These are phyloP conservation scores for Hylyphantes graminicola DNA, from an alignment of 1,140 invertebrate species.

Conservation along the genomic window DNA sequence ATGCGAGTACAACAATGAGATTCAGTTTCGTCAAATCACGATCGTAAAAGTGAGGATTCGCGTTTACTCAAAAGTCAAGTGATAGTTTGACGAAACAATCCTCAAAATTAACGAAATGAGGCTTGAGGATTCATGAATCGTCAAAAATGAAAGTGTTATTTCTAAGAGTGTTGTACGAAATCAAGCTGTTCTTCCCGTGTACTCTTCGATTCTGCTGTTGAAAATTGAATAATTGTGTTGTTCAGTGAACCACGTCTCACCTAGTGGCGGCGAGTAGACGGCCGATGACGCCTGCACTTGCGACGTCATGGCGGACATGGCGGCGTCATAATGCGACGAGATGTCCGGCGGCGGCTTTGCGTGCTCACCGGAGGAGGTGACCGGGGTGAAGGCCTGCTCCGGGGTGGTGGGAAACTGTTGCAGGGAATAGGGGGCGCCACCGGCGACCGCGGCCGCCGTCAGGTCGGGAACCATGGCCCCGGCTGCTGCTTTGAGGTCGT, in stretches of 20 bases:
- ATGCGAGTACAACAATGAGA: no score
- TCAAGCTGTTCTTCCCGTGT: no score
- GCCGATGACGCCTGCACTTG: slow-evolving; percentile 75
- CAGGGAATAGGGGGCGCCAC: slow-evolving; percentile 60
- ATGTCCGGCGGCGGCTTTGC: slow-evolving; percentile 28
- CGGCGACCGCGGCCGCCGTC: slow-evolving; percentile 47
- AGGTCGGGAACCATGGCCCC: slow-evolving; percentile 60
- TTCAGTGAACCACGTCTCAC: slow-evolving; percentile 62
- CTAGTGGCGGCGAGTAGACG: slow-evolving; percentile 81
- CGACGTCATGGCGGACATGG: slow-evolving; percentile 77
- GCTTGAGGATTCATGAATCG: no score
- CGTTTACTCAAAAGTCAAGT: no score
- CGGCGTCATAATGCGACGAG: slow-evolving; percentile 70
- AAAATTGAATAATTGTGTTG: no score
- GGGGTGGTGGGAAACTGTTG: slow-evolving; percentile 56
- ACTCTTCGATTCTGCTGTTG: no score
- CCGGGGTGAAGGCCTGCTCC: slow-evolving; percentile 60
- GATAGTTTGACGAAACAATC: no score
- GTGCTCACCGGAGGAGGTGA: slow-evolving; percentile 43
- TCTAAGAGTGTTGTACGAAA: no score
- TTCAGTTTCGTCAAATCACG: no score
- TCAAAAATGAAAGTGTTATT: no score
- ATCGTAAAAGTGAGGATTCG: no score
- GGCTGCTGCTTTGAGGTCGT: slow-evolving; percentile 54
- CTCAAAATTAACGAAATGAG: no score